Conservation (phyloP, 30 jellyfish, hydroid and myxozoan species). For the Cassiopea xamachana region DNA sequence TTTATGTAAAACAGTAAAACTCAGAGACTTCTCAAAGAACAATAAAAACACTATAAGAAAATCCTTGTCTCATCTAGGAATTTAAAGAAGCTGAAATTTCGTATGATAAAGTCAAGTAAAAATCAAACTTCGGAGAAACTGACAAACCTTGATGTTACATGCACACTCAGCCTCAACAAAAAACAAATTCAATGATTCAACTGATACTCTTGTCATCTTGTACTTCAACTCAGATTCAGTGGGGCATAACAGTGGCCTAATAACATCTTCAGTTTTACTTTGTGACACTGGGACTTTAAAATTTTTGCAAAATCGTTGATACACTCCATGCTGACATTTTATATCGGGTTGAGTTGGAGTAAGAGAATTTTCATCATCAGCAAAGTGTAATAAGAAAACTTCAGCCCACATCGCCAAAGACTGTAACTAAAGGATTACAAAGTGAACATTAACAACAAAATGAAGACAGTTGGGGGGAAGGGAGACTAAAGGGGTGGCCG, state of each 20-base stretch:
- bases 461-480: no score
- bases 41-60: no score
- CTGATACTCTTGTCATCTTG: constrained; percentile 87
- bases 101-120: no score
- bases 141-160: constrained; percentile 78
- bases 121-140: no score
- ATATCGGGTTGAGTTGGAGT: constrained; percentile 55
- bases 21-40: neutral
- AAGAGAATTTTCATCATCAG: constrained; percentile 84
- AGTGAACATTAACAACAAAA: neutral
- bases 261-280: constrained; percentile 19
- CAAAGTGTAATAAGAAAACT: constrained; percentile 70
- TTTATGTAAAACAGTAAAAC: neutral
- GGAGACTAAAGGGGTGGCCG: no score
- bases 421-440: constrained; percentile 52
- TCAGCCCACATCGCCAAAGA: constrained; percentile 84
- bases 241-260: constrained; percentile 65
- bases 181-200: constrained; percentile 77
- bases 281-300: constrained; percentile 46
- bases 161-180: constrained; percentile 92
- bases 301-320: constrained; percentile 60
- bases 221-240: constrained; percentile 89
- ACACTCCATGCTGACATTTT: constrained; percentile 79
- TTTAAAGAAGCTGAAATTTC: no score
- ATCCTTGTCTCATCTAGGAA: no score